A percentile compares a stretch with the other conserved stretches of the same genome.
These are phyloP conservation scores for Anser cygnoides DNA, from an alignment of 2,113 vertebrate species.

Conservation along the genomic window DNA sequence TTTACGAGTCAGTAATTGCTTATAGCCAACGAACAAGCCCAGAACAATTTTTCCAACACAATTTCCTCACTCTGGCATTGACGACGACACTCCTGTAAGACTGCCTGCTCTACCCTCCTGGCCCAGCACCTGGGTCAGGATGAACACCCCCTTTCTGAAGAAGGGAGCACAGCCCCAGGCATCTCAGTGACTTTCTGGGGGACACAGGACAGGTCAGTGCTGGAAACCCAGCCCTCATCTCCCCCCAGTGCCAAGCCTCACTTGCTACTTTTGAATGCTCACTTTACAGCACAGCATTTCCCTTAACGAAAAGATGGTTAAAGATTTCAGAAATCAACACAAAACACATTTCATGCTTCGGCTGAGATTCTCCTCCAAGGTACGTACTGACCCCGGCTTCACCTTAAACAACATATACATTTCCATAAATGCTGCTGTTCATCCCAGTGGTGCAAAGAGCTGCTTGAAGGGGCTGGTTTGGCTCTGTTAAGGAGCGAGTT, in stretches of 20 bases:
- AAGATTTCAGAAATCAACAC: constrained; percentile 8
- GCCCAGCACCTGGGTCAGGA: not conserved
- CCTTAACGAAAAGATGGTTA: not conserved
- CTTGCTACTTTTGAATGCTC: not conserved
- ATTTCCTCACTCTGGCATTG: not conserved
- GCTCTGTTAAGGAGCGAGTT: not conserved
- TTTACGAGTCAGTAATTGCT: not conserved
- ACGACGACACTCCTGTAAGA: not conserved
- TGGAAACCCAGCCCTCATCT: not conserved
- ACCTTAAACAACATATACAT: constrained; percentile 22
- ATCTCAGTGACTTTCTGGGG: not conserved
- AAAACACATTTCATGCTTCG: not conserved
- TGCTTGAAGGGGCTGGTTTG: not conserved
- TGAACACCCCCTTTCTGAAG: not conserved
- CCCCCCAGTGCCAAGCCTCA: not conserved
- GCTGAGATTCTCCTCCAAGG: constrained; percentile 2
- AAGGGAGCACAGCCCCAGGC: not conserved
- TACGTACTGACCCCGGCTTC: constrained; percentile 27
- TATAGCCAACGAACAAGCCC: not conserved
- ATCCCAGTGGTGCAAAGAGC: not conserved
- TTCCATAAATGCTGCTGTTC: not conserved
- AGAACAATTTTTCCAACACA: not conserved
- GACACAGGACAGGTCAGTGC: not conserved
- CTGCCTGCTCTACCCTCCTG: not conserved
- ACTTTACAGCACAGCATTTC: not conserved